Base-by-base conservation (phyloP, 2,888 invertebrate genomes). In the Perithous albicinctus region DNA sequence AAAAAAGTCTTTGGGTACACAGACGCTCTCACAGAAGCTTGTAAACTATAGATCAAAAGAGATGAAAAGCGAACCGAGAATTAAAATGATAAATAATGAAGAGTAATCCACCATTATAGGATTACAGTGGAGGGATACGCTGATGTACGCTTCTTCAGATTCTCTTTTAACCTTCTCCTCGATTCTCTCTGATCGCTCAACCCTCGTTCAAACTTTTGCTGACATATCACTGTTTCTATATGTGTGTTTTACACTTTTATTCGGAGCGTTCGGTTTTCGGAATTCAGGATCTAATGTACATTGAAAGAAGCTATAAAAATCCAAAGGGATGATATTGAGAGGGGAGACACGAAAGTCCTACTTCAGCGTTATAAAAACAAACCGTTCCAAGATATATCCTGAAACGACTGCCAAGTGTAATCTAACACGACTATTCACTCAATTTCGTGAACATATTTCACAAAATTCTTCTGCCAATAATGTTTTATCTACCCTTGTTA, bases 51-150 rank as follows among this genome's bases (percentile, higher is more conserved):
- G n/a, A n/a, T n/a, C n/a, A n/a, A n/a, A n/a, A n/a, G 1, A 15
- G 29, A 56, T 56, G 29, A 7, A 56, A 56, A 32, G n/a, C 7
- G 84, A 83, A 84, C 77, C 82, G 83, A 83, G 87, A 89, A 89
- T 90, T 89, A 88, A 87, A 88, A 85, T 83, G 85, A 86, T 86
- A 89, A 88, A 87, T 89, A 89, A 84, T 41, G 63, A 76, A 69
- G 64, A 54, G 61, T 48, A 51, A 64, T 51, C 80, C 59, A 18
- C 46, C 46, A 1, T 6, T 1, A 7, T 18, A 1, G 46, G 5
- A 3, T 6, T 18, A 5, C 18, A n/a, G 15, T 46, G 18, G 46
- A n/a, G 18, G n/a, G 46, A 18, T 7, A 18, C 4, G 46, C 3
- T 46, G 46, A n/a, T 12, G 18, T 18, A 18, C n/a, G 46, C 46